A percentile compares a stretch with the other conserved stretches of the same genome.
These are phyloP conservation scores for Pachydiplax longipennis DNA, from an alignment of 2,888 invertebrate genomes.

Conservation along the genomic window DNA sequence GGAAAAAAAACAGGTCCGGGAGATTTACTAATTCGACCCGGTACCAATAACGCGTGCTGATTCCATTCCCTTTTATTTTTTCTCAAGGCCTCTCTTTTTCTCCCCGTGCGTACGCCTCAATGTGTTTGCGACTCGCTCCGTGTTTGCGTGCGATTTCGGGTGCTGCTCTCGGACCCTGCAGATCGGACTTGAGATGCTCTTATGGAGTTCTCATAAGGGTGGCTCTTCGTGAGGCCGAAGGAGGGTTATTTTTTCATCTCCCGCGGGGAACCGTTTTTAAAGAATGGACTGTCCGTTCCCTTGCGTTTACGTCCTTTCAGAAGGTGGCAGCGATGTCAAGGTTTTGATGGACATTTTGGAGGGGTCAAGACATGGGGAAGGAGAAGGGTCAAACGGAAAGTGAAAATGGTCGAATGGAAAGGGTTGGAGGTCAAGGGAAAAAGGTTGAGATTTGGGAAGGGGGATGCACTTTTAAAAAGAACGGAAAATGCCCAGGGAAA, in stretches of 20 bases:
- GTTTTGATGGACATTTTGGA: neutral
- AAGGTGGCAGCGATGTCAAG: neutral
- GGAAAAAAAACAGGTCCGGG: neutral
- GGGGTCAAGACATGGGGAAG: neutral
- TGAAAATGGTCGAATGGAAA: neutral
- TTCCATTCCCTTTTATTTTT: neutral
- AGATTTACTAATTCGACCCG: neutral
- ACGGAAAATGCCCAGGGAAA: neutral
- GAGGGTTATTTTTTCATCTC: neutral
- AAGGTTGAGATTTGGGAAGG: neutral
- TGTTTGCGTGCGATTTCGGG: neutral
- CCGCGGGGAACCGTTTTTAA: neutral
- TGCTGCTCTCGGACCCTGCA: neutral
- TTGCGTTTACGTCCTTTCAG: neutral
- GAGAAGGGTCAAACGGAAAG: neutral
- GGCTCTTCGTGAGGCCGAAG: neutral
- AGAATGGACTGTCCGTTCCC: neutral
- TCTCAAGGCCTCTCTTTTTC: neutral
- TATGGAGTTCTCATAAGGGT: neutral
- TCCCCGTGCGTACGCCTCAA: neutral
- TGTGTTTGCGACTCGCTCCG: neutral
- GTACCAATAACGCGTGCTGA: slow-evolving; percentile 1
- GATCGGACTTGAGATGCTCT: neutral
- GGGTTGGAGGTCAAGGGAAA: neutral
- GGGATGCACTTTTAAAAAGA: neutral